phyloP scores from a whole-genome alignment of 2,888 invertebrate genomes.

The Caenorhabditis wallacei region DNA sequence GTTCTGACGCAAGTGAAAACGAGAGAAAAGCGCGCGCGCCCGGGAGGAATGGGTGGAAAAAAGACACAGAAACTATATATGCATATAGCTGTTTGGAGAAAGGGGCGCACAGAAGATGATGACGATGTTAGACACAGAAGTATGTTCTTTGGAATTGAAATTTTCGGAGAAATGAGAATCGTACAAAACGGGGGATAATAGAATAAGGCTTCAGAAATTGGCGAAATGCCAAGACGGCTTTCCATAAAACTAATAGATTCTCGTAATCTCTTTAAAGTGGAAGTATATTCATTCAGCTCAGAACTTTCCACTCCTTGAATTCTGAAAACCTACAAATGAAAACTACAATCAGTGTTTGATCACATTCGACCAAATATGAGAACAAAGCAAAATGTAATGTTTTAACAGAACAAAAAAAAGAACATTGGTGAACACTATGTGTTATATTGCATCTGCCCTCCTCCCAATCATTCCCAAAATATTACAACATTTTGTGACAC shows the following conservation, averaged over 20 bases:
- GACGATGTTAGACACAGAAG: background rate
- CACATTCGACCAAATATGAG: background rate
- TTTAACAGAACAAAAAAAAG: background rate
- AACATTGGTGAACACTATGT: conserved; percentile 5
- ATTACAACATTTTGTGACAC: conserved; percentile 39
- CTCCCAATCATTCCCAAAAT: background rate
- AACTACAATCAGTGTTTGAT: too few relatives aligned
- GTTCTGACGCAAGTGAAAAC: conserved; percentile 65
- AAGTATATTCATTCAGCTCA: too few relatives aligned
- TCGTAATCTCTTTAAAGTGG: background rate
- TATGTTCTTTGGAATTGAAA: conserved; percentile 22
- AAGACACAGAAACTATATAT: conserved; percentile 59
- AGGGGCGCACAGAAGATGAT: too few relatives aligned
- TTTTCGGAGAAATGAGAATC: conserved; percentile 4
- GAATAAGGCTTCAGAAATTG: conserved; percentile 4
- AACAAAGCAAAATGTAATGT: background rate
- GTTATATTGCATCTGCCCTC: conserved; percentile 9
- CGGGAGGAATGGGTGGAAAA: background rate
- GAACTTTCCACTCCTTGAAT: too few relatives aligned
- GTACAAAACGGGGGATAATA: conserved; percentile 10
- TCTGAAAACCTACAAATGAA: too few relatives aligned
- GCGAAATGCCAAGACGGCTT: background rate
- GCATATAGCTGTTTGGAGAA: conserved; percentile 53
- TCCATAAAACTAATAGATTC: background rate
- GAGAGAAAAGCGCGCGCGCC: conserved; percentile 34